phyloP scores from a whole-genome alignment of 2,113 vertebrate genomes.

The Ailuropoda melanoleuca region DNA sequence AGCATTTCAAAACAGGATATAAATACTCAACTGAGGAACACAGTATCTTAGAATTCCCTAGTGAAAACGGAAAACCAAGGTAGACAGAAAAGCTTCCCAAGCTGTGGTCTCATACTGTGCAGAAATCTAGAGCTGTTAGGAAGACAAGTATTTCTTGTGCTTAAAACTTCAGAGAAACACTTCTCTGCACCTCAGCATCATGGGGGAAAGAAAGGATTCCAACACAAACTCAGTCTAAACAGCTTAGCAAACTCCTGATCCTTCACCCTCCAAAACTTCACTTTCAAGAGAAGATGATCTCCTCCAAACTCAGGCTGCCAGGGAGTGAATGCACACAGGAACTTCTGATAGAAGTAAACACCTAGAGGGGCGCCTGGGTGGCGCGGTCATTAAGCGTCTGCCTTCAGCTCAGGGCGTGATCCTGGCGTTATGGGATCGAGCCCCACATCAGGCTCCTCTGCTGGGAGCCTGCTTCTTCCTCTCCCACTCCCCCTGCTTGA shows the following conservation, averaged over 20 bases:
- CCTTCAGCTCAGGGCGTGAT: no score
- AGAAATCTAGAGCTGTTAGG: not conserved
- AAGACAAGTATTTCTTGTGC: not conserved
- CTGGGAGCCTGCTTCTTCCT: no score
- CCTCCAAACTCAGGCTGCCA: not conserved
- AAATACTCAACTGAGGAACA: conserved; percentile 65
- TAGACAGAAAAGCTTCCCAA: conserved; percentile 55
- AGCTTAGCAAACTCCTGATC: not conserved
- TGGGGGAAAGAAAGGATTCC: not conserved
- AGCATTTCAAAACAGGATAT: conserved; percentile 66
- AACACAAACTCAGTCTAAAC: not conserved
- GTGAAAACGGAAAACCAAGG: conserved; percentile 66
- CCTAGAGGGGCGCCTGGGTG: not conserved
- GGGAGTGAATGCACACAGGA: not conserved
- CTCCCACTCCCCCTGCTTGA: no score
- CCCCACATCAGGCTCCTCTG: no score
- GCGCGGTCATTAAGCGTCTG: no score
- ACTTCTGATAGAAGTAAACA: not conserved
- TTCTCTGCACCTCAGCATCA: not conserved
- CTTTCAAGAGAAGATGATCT: conserved; percentile 24
- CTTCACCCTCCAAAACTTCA: not conserved
- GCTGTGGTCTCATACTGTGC: not conserved
- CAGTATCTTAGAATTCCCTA: conserved; percentile 59
- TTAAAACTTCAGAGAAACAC: not conserved
- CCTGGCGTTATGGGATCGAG: no score